These are phyloP conservation scores for Melipona bicolor DNA, from an alignment of 2,888 invertebrate species.

Conservation along the genomic window DNA sequence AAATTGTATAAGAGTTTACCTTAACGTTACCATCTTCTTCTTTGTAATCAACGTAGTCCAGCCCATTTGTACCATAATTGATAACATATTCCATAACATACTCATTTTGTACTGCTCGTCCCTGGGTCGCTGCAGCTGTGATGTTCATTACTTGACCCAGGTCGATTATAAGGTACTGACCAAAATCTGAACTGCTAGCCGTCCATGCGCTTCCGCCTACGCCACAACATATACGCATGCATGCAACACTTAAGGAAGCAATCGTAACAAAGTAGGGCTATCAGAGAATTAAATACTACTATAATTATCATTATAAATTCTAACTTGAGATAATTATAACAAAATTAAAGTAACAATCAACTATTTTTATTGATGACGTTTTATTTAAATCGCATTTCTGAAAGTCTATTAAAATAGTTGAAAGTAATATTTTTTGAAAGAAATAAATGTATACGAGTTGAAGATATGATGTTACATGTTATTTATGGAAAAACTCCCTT, in stretches of 20 bases:
- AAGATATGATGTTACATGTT: conserved; percentile 36
- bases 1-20: conserved; percentile 86
- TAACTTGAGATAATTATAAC: conserved; percentile 15
- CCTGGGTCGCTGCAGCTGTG: conserved; percentile 95
- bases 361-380: not conserved
- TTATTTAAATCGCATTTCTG: not conserved
- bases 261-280: conserved; percentile 49
- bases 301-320: conserved; percentile 8
- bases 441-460: not conserved
- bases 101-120: conserved; percentile 94
- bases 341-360: conserved; percentile 4
- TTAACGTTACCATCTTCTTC: conserved; percentile 95
- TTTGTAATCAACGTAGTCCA: conserved; percentile 95
- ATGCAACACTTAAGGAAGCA: conserved; percentile 77
- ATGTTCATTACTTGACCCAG: conserved; percentile 94
- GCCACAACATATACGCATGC: conserved; percentile 82
- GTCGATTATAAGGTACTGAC: conserved; percentile 96
- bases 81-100: conserved; percentile 97
- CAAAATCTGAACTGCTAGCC: conserved; percentile 95
- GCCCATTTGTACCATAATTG: conserved; percentile 95
- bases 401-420: conserved; percentile 17
- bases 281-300: conserved; percentile 37
- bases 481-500: conserved; percentile 35
- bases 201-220: conserved; percentile 97
- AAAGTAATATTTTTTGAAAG: conserved; percentile 21